Evolutionary conservation across 2,797 vertebrate species (phyloP), one percentile per base, ranked within the genome.

Genomic region (Etheostoma nigrum): DNA sequence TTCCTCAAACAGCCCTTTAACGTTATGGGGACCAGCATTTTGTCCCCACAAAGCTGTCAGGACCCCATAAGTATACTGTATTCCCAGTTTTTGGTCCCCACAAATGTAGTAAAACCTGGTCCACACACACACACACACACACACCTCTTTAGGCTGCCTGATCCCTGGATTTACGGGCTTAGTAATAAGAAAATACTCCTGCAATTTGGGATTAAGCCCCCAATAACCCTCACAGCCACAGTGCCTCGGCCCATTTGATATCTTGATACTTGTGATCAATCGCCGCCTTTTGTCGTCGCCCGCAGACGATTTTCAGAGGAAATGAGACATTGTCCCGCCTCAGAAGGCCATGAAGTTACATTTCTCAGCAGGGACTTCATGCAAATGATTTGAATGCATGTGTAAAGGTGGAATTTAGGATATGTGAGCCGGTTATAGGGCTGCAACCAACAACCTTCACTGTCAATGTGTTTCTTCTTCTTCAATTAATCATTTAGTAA

Each of bases 201-300:
- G 94, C 95, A 95, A 94, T 95, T 95, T 95, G 91, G 96, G 96
- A 97, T 97, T 97, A 97, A 94, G 94, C 84, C 86, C 85, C 92
- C 93, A 94, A 94, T 36, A 94, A 90, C 90, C 89, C 91, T 87
- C 81, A 79, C 66, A 76, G 86, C 94, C 91, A 93, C 93, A 95
- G 89, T 70, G 88, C 87, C 75, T 83, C 45, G 68, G 85, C 93
- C 93, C 88, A 89, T 91, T 91, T 94, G 94, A 96, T 94, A 94
- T 95, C 93, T 95, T 91, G 92, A 94, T 92, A 89, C 93, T 93
- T 90, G 86, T 89, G 89, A 87, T 91, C 87, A 86, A 83, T 88
- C 87, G 1, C 23, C 49, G 88, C 71, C 84, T 86, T 86, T 72
- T 18, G 61, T 63, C 10, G 33, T 27, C 47, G 36, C 58, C 45